Base-by-base conservation (phyloP, 2,797 vertebrate species). In the Anguilla pacifica region DNA sequence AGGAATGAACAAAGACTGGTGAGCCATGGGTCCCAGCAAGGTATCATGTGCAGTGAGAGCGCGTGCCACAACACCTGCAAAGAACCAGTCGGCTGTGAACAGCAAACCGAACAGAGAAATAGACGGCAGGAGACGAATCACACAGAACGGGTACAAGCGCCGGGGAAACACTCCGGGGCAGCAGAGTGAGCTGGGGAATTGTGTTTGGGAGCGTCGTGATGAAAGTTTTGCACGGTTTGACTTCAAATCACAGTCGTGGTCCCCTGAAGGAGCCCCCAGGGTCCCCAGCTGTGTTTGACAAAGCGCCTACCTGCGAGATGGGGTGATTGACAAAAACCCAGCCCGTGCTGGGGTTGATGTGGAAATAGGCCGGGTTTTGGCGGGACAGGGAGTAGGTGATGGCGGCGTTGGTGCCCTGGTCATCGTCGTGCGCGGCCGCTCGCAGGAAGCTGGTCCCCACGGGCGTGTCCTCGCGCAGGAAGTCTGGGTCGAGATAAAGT, bases 371-470 rank as follows among this genome's bases (percentile, higher is more conserved):
- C 0, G 95, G 96, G 13, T 91, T 94, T 82, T 97, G 96, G 88
- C 90, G 93, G 87, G 96, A 93, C 92, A 98, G 93, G 0, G 97
- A 97, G 92, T 98, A 98, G 0, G 93, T 92, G 91, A 98, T 94
- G 89, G 96, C 97, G 0, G 98, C 95, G 57, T 98, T 98, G 89
- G 96, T 96, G 19, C 97, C 97, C 92, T 97, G 97, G 95, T 98
- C 98, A 1, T 95, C 96, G 53, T 98, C 98, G 5, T 97, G 96
- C 57, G 97, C 98, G 0, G 95, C 95, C 0, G 96, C 96, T 39
- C 92, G 94, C 88, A 98, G 94, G 91, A 98, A 98, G 90, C 97
- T 98, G 0, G 93, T 98, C 53, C 97, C 98, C 55, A 98, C 95
- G 0, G 96, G 93, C 6, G 97, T 97, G 91, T 98, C 97, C 90